Conservation (phyloP, 2,113 vertebrate species). For the Nanger granti region DNA sequence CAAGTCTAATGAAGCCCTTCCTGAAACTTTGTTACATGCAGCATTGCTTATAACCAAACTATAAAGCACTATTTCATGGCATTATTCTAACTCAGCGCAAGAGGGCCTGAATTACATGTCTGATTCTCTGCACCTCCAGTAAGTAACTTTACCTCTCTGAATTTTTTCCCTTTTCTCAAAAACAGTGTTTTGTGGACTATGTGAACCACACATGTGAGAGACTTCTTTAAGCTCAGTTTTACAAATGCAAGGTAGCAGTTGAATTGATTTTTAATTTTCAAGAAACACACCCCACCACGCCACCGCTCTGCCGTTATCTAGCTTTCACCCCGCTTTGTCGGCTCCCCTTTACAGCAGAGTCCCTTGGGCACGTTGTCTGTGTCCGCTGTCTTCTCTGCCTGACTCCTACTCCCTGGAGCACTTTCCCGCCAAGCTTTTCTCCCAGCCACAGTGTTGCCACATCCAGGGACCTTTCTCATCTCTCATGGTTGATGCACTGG, state of each 20-base stretch:
- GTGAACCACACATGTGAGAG: neutral
- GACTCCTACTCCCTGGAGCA: neutral
- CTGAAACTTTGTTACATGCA: neutral
- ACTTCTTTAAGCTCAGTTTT: neutral
- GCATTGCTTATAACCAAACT: neutral
- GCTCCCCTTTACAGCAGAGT: neutral
- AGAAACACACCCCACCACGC: neutral
- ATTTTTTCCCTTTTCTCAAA: neutral
- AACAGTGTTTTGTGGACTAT: neutral
- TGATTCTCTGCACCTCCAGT: neutral
- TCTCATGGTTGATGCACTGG: fast-evolving
- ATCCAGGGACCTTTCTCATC: neutral
- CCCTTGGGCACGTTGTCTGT: neutral
- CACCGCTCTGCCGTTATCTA: neutral
- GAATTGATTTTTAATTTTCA: neutral
- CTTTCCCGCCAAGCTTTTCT: neutral
- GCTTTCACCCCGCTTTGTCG: neutral
- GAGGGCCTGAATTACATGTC: neutral
- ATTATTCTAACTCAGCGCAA: neutral
- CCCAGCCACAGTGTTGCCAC: neutral
- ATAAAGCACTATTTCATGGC: neutral
- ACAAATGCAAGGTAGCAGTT: neutral
- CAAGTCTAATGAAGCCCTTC: neutral
- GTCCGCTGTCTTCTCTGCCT: neutral
- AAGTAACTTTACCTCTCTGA: neutral